Evolutionary conservation across 2,113 vertebrate genomes (phyloP).

Genomic region (Tetrax tetrax): DNA sequence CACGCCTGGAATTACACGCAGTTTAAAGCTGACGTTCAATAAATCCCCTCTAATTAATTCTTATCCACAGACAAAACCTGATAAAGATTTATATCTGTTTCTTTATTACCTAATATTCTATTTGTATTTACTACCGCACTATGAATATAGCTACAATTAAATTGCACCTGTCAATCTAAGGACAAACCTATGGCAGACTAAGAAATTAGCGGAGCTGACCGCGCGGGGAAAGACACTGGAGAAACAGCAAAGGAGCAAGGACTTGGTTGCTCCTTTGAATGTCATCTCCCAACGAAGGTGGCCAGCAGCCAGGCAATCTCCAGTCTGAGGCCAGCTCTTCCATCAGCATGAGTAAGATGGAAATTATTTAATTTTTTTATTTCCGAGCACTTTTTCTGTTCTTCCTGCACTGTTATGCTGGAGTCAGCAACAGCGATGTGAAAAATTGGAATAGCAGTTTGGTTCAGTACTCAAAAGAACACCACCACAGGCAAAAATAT

Average conservation of each 20-base stretch:
- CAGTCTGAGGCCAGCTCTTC: background rate
- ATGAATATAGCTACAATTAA: background rate
- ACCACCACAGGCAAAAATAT: background rate
- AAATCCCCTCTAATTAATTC: background rate
- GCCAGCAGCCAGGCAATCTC: background rate
- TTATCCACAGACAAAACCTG: background rate
- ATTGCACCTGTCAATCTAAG: background rate
- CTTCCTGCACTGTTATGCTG: background rate
- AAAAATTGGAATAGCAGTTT: background rate
- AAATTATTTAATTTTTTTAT: background rate
- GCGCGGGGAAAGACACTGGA: rapidly evolving
- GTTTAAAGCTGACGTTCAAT: background rate
- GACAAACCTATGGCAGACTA: background rate
- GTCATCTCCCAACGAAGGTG: background rate
- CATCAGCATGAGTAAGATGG: background rate
- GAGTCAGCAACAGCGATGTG: background rate
- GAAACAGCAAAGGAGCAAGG: background rate
- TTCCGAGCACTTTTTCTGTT: background rate
- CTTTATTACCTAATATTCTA: background rate
- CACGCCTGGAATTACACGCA: background rate
- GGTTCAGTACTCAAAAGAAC: background rate
- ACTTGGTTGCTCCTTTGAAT: background rate
- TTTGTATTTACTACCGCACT: background rate
- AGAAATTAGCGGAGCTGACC: background rate
- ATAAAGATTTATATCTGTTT: background rate